Conservation (phyloP, 2,888 invertebrate species). For the Magallana nippona region DNA sequence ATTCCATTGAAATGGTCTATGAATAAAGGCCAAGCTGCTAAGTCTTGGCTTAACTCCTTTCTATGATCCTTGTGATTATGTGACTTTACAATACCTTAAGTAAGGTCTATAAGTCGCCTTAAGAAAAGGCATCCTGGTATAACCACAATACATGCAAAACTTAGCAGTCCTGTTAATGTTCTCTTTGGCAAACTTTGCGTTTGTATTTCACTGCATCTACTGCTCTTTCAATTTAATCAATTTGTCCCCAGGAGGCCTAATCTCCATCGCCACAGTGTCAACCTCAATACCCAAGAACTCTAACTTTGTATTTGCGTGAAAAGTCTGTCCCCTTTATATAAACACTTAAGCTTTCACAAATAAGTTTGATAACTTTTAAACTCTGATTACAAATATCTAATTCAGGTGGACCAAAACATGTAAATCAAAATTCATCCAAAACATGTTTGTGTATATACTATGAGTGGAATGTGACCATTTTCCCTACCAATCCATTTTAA, state of each 20-base stretch:
- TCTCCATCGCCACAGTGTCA: neutral
- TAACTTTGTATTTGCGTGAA: neutral
- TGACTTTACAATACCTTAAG: neutral
- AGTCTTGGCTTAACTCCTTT: too few relatives aligned
- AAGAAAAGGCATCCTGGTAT: conserved; percentile 18
- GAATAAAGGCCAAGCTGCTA: too few relatives aligned
- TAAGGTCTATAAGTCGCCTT: neutral
- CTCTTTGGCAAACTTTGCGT: neutral
- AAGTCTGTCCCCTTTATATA: neutral
- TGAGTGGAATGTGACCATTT: neutral
- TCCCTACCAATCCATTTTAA: conserved; percentile 15
- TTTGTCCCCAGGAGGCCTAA: neutral
- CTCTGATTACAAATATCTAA: neutral
- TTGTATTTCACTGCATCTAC: neutral
- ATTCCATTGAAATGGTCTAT: too few relatives aligned
- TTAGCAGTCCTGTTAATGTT: conserved; percentile 12
- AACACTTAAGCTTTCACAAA: neutral
- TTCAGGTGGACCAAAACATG: neutral
- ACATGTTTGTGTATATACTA: too few relatives aligned
- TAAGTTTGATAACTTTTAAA: neutral
- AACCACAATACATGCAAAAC: neutral
- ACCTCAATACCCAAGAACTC: conserved; percentile 4
- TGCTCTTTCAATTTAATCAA: neutral
- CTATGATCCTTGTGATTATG: neutral
- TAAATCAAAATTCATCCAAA: neutral